Conservation (phyloP, 2,113 vertebrate genomes). For the Istiophorus platypterus region DNA sequence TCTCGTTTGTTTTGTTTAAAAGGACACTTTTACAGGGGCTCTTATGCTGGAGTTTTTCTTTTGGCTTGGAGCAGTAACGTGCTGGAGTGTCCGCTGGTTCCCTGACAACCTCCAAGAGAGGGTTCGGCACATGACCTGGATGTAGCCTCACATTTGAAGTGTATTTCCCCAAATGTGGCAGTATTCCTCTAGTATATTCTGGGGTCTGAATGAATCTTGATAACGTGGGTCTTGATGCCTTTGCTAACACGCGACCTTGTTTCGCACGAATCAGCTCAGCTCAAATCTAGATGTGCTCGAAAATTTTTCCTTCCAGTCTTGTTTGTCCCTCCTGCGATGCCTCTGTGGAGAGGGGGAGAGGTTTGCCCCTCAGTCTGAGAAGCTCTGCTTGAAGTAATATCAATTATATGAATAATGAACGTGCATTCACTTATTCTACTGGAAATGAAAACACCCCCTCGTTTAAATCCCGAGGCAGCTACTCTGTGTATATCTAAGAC, state of each 20-base stretch:
- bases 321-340: neutral
- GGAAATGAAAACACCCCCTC: neutral
- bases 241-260: too few relatives aligned
- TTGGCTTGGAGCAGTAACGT: neutral
- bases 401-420: slow-evolving; percentile 1
- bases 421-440: neutral
- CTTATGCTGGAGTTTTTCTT: neutral
- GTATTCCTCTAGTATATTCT: neutral
- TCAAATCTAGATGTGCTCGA: too few relatives aligned
- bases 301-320: neutral
- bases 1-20: neutral
- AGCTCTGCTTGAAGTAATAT: neutral
- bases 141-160: neutral
- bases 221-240: too few relatives aligned
- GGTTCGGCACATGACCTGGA: neutral
- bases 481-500: neutral
- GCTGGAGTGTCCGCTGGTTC: neutral
- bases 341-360: neutral
- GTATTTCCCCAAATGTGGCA: neutral
- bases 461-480: neutral
- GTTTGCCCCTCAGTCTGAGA: neutral
- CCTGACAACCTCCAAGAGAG: neutral
- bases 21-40: neutral
- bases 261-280: too few relatives aligned
- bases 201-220: neutral